Percentiles rank a stretch among this genome's conserved stretches.
Evolutionary conservation across 1,140 invertebrate genomes (phyloP).

Genomic region (Bilobella aurantiaca): DNA sequence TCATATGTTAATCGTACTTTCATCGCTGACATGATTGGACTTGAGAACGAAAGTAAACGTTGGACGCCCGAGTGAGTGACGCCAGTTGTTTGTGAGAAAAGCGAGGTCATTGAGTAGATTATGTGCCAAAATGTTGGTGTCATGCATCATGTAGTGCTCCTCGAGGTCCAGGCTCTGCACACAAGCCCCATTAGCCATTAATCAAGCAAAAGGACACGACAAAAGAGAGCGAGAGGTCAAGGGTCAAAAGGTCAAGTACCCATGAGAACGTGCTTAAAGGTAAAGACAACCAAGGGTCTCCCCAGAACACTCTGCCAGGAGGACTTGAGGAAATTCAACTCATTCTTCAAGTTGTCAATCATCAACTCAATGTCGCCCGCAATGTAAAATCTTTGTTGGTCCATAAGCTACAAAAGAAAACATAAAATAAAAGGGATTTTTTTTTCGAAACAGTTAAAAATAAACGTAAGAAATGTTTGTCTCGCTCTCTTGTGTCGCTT

Average conservation of each 20-base stretch:
- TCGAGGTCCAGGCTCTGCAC: conserved; percentile 80
- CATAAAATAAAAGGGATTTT: conserved; percentile 1
- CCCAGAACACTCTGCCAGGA: conserved; percentile 90
- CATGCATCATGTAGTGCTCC: conserved; percentile 84
- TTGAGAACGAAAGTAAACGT: conserved; percentile 60
- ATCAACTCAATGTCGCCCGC: conserved; percentile 92
- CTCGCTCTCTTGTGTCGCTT: neutral
- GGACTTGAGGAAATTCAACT: conserved; percentile 91
- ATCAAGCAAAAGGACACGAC: neutral
- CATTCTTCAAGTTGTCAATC: conserved; percentile 92
- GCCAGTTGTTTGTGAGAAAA: conserved; percentile 88
- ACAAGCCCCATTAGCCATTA: neutral
- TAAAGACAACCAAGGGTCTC: conserved; percentile 76
- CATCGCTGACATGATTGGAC: conserved; percentile 29
- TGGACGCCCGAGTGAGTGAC: conserved; percentile 69
- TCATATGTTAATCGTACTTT: neutral
- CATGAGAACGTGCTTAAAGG: conserved; percentile 79
- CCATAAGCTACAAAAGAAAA: conserved; percentile 63
- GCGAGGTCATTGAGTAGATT: conserved; percentile 77
- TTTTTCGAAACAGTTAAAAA: conserved; percentile 1
- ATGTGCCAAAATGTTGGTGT: conserved; percentile 74
- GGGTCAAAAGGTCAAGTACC: conserved; percentile 46
- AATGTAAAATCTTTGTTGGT: conserved; percentile 90
- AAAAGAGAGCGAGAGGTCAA: conserved; percentile 1
- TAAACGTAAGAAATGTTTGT: neutral